Evolutionary conservation across 2,113 vertebrate species (phyloP).

Genomic region (Antigone vipio): DNA sequence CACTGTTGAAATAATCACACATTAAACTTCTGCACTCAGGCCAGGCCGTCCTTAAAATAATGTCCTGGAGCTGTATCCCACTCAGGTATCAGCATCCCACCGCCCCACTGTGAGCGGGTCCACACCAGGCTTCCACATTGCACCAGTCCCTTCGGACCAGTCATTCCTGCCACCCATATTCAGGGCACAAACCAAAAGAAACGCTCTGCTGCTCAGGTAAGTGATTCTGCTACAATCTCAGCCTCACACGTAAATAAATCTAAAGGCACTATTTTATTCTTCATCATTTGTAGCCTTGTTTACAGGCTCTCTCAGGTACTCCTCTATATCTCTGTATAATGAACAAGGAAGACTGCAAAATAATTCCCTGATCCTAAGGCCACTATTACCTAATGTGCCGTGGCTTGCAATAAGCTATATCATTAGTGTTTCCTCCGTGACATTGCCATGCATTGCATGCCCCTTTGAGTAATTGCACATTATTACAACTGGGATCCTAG

Average conservation of each 20-base stretch:
- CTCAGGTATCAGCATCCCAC: not conserved
- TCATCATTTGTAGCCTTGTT: not conserved
- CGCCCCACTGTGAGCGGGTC: rapidly evolving
- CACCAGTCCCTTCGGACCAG: too few species aligned
- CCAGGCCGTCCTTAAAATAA: not conserved
- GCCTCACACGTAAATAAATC: rapidly evolving
- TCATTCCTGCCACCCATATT: not conserved
- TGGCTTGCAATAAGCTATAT: not conserved
- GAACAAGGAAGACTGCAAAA: not conserved
- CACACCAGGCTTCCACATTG: rapidly evolving
- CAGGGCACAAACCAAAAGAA: not conserved
- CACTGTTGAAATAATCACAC: not conserved
- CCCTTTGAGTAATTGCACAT: not conserved
- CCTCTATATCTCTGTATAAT: not conserved
- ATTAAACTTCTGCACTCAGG: not conserved
- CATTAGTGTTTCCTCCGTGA: not conserved
- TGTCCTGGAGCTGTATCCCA: not conserved
- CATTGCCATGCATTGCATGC: rapidly evolving
- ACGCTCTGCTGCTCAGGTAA: not conserved
- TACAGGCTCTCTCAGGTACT: not conserved
- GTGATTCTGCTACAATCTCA: not conserved
- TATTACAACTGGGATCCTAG: not conserved
- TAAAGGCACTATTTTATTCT: not conserved
- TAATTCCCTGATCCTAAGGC: not conserved
- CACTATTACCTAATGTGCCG: not conserved